Conservation (phyloP, 2,888 invertebrate species). For the Acanthoscelides obtectus region DNA sequence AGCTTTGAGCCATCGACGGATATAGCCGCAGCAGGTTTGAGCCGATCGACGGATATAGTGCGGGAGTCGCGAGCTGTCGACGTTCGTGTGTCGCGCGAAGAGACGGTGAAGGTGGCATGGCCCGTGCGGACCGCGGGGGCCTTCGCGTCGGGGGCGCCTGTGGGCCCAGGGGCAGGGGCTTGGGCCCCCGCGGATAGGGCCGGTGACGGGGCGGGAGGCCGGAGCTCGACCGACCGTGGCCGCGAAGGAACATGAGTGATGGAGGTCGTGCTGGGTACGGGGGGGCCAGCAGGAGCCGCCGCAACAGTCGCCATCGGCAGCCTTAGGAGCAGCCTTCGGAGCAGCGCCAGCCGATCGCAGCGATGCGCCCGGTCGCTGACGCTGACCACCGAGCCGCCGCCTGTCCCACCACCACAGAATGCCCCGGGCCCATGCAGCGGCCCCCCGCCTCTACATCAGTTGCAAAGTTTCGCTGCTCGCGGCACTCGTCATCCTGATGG, state of each 20-base stretch:
- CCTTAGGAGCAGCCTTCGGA: conserved; percentile 31
- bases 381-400: conserved; percentile 52
- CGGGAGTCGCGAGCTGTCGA: not conserved
- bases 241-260: not conserved
- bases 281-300: not conserved
- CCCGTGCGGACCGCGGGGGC: not conserved
- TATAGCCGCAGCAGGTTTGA: no score
- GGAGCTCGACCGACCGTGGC: not conserved
- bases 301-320: conserved; percentile 8
- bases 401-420: conserved; percentile 48
- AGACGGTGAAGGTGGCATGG: not conserved
- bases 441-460: conserved; percentile 21
- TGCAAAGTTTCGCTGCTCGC: not conserved
- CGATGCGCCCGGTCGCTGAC: conserved; percentile 56
- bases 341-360: conserved; percentile 63
- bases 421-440: conserved; percentile 46
- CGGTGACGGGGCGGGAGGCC: not conserved
- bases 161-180: not conserved
- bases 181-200: not conserved
- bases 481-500: conserved; percentile 38
- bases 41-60: not conserved
- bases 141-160: not conserved
- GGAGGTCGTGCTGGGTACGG: not conserved
- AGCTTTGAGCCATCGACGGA: conserved; percentile 1
- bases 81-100: not conserved